Conservation (phyloP, 2,797 vertebrate genomes). For the Chiloscyllium punctatum region DNA sequence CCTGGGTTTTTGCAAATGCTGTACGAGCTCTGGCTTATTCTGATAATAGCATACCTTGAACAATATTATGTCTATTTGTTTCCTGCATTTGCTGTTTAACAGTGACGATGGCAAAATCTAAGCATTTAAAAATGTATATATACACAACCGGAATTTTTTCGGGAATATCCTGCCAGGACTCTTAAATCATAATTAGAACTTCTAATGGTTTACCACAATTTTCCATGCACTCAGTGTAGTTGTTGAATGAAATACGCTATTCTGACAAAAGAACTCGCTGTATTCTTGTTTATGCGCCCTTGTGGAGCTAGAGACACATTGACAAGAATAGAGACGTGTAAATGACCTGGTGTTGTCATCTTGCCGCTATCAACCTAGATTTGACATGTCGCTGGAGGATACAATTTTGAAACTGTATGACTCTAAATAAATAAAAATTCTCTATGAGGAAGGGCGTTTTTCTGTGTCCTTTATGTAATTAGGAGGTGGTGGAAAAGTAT, state of each 20-base stretch:
- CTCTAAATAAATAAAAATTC: neutral
- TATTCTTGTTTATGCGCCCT: conserved; percentile 24
- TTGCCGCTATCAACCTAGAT: neutral
- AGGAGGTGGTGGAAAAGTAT: neutral
- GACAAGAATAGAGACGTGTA: conserved; percentile 6
- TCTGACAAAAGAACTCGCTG: conserved; percentile 17
- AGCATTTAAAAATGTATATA: neutral
- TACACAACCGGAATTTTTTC: neutral
- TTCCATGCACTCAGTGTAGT: neutral
- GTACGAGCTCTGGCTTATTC: neutral
- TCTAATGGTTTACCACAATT: neutral
- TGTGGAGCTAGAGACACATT: conserved; percentile 10
- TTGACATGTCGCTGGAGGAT: neutral
- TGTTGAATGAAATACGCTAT: conserved; percentile 16
- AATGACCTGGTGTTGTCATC: conserved; percentile 10
- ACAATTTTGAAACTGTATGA: conserved; percentile 8
- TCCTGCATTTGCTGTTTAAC: neutral
- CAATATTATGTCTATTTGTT: conserved; percentile 18
- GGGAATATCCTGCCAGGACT: neutral
- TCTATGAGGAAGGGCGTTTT: neutral
- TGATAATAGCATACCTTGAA: neutral
- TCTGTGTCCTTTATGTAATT: neutral
- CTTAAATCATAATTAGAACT: neutral
- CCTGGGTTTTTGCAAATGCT: neutral
- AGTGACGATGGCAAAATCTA: neutral